Evolutionary conservation across 2,113 vertebrate species (phyloP).

Genomic region (Pomatostomus ruficeps): DNA sequence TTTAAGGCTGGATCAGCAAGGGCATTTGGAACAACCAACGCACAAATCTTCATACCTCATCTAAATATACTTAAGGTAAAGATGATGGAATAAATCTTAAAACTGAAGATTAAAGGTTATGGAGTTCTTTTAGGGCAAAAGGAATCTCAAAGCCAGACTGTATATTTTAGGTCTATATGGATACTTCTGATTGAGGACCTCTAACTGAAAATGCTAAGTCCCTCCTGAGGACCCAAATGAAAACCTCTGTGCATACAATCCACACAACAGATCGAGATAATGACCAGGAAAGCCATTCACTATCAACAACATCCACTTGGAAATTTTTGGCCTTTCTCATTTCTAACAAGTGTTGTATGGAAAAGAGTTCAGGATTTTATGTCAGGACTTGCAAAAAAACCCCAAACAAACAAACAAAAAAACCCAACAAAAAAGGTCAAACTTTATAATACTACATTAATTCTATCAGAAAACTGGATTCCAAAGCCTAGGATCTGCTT

Average conservation of each 20-base stretch:
- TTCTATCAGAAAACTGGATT: neutral
- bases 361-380: neutral
- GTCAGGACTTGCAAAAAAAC: neutral
- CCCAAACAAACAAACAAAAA: neutral
- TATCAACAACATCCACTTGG: neutral
- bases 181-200: neutral
- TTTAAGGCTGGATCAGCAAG: neutral
- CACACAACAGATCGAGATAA: fast-evolving
- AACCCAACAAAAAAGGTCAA: neutral
- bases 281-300: neutral
- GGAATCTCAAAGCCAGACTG: neutral
- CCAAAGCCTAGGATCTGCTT: neutral
- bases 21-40: neutral
- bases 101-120: neutral
- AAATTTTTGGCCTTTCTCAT: neutral
- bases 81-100: neutral
- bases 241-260: neutral
- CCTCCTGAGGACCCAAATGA: neutral
- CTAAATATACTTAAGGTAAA: neutral
- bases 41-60: neutral
- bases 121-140: neutral
- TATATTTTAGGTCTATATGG: neutral
- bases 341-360: neutral
- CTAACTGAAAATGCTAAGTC: neutral
- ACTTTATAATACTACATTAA: neutral